A percentile compares a stretch with the other conserved stretches of the same genome.
Evolutionary conservation across 2,113 vertebrate species (phyloP).

Genomic region (Nothobranchius kuhntae): DNA sequence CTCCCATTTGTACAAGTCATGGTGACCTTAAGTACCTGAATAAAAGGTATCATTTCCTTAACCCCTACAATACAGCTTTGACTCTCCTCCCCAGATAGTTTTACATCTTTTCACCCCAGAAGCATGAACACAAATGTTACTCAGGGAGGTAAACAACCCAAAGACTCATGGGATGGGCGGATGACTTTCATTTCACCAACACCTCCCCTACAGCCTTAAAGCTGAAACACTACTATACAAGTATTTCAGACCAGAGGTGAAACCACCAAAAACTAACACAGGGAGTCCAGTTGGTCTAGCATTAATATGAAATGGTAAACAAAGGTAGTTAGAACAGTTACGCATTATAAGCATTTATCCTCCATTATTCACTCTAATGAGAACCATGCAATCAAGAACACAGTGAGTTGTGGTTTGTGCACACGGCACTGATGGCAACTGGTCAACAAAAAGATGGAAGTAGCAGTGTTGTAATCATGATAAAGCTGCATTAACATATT

Average conservation of each 20-base stretch:
- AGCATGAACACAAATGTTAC: background rate
- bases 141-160: background rate
- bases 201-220: background rate
- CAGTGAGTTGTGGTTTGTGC: background rate
- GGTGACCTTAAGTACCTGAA: background rate
- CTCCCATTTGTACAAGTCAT: background rate
- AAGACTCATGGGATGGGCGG: background rate
- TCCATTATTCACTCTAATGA: too few relatives aligned
- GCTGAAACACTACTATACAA: background rate
- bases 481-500: constrained; percentile 12
- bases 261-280: background rate
- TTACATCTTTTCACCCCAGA: background rate
- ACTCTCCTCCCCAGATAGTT: background rate
- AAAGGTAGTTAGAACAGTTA: too few relatives aligned
- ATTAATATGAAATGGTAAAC: too few relatives aligned
- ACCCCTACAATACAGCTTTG: background rate
- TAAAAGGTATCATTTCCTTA: background rate
- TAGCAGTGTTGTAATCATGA: constrained; percentile 1
- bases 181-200: background rate
- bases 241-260: background rate
- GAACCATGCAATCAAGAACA: too few relatives aligned
- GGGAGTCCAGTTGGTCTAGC: background rate
- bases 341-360: too few relatives aligned
- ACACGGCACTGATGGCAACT: background rate
- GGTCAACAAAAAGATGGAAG: background rate